Conservation (phyloP, 1,140 invertebrate species). For the Drosophila saltans region DNA sequence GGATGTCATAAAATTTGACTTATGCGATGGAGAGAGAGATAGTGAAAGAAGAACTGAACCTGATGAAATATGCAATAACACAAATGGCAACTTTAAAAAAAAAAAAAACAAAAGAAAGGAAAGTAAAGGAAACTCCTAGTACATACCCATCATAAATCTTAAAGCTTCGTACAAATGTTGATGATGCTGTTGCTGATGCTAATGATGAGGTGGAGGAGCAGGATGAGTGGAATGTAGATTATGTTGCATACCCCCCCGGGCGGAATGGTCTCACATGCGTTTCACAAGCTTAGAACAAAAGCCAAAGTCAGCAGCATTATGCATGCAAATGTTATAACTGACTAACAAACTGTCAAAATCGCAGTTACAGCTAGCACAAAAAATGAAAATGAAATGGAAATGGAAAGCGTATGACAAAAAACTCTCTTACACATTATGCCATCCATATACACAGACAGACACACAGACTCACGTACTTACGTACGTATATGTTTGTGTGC, state of each 20-base stretch:
- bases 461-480: not conserved
- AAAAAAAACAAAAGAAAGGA: constrained; percentile 35
- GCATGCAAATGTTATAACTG: constrained; percentile 76
- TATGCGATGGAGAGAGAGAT: constrained; percentile 20
- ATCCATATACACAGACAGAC: constrained; percentile 29
- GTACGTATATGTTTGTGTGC: constrained; percentile 12
- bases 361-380: constrained; percentile 55
- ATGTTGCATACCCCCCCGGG: constrained; percentile 27
- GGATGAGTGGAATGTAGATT: constrained; percentile 9
- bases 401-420: constrained; percentile 26
- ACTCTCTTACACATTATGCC: constrained; percentile 67
- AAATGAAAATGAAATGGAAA: constrained; percentile 15
- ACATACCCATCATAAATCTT: constrained; percentile 58
- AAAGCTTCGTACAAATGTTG: constrained; percentile 21
- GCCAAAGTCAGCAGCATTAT: constrained; percentile 51
- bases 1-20: constrained; percentile 49
- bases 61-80: constrained; percentile 69
- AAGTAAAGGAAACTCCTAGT: constrained; percentile 35
- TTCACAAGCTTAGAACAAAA: constrained; percentile 53
- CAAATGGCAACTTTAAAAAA: constrained; percentile 61
- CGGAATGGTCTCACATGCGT: constrained; percentile 17
- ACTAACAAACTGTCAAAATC: constrained; percentile 81
- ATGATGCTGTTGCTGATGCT: constrained; percentile 44
- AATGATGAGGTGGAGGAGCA: constrained; percentile 20
- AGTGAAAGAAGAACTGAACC: constrained; percentile 6